A percentile compares a stretch with the other conserved stretches of the same genome.
These are phyloP conservation scores for Ectemnius lituratus DNA, from an alignment of 2,888 invertebrate species.

Conservation along the genomic window DNA sequence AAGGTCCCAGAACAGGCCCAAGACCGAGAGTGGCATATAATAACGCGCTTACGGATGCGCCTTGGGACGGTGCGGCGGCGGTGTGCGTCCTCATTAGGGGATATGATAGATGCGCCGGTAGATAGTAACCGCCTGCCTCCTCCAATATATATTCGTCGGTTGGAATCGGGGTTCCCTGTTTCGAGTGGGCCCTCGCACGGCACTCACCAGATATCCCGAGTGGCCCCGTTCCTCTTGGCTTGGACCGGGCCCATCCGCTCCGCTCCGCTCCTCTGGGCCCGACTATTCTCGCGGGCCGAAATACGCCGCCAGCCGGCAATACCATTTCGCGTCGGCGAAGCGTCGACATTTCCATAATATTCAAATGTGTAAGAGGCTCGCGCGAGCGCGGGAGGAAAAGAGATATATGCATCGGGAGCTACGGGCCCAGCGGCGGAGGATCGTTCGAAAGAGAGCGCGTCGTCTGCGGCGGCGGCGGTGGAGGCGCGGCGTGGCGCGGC, in stretches of 20 bases:
- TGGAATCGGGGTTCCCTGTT: conserved; percentile 1
- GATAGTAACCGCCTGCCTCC: conserved; percentile 59
- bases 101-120: conserved; percentile 72
- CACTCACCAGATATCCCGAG: no score
- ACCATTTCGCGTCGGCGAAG: conserved; percentile 47
- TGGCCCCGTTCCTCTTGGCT: no score
- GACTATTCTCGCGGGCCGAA: conserved; percentile 22
- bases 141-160: conserved; percentile 56
- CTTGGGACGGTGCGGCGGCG: conserved; percentile 31
- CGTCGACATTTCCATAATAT: conserved; percentile 76
- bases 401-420: not conserved
- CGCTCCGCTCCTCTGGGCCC: not conserved
- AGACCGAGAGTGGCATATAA: conserved; percentile 51
- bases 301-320: conserved; percentile 21
- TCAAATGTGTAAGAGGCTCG: conserved; percentile 70
- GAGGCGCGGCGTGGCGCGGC: no score
- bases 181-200: not conserved
- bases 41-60: conserved; percentile 55
- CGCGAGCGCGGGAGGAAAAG: conserved; percentile 36
- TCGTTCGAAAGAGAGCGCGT: no score
- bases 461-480: no score
- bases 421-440: no score
- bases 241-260: conserved; percentile 14
- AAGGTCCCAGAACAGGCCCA: conserved; percentile 15
- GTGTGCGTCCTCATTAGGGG: conserved; percentile 70